Evolutionary conservation across 1,140 invertebrate species (phyloP), one percentile per base, ranked within the genome.

Genomic region (Drosophila asahinai): DNA sequence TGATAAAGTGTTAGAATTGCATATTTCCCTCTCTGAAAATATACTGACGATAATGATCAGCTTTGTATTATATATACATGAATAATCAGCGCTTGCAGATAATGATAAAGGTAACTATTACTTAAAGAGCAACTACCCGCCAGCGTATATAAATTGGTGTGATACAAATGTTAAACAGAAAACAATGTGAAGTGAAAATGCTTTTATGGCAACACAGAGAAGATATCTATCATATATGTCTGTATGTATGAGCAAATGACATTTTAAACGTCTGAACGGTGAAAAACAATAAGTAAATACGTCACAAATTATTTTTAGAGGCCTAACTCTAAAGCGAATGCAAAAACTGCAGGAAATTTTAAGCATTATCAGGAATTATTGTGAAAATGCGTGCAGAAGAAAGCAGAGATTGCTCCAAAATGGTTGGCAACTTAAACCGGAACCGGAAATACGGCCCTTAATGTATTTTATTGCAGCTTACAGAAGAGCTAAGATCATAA

Each of bases 81-180:
- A n/a, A 45, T 38, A 65, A 54, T 62, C 62, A 61, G 62, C 43
- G 55, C 30, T 61, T 45, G 38, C 64, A 64, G 45, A 67, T 66
- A 72, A 43, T 68, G 72, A 79, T 73, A 67, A 66, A 33, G 71
- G 40, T 38, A 43, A 58, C 45, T 33, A 74, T 65, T 80, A 86
- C 67, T 77, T 83, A 87, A 89, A 48, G 66, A 89, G 59, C 68
- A 79, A 87, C 86, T 77, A 89, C 89, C 89, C 89, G 89, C 89
- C 89, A 91, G 76, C 73, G 30, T 57, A 91, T 86, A 87, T 83
- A 82, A 90, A 91, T 87, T 91, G 87, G 87, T 91, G 87, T 91
- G 87, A 91, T 91, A 91, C 71, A 72, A 91, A 83, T 81, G 81
- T 84, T 73, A 80, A 86, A 79, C 82, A 80, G 79, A 72, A 57